Evolutionary conservation across 2,888 invertebrate genomes (phyloP).

Genomic region (Ochlodes sylvanus): DNA sequence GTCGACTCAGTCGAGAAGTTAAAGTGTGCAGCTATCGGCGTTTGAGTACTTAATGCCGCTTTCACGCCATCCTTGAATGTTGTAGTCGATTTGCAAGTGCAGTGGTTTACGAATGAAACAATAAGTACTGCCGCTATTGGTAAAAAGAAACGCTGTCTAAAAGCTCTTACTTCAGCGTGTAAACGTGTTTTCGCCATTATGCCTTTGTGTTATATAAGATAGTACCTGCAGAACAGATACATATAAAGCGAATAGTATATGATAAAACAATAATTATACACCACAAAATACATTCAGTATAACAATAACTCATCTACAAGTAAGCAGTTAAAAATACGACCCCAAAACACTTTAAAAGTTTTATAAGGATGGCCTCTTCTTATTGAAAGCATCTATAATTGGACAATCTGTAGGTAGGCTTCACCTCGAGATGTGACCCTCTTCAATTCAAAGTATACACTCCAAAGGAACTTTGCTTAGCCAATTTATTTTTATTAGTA

Average conservation of each 20-base stretch:
- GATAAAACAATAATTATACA: not conserved
- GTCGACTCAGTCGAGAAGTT: slow-evolving; percentile 55
- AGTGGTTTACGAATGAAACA: slow-evolving; percentile 61
- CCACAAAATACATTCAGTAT: too few relatives aligned
- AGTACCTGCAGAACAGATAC: slow-evolving; percentile 47
- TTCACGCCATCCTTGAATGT: slow-evolving; percentile 55
- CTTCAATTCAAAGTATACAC: slow-evolving; percentile 58
- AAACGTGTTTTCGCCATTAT: slow-evolving; percentile 35
- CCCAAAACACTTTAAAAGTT: slow-evolving; percentile 50
- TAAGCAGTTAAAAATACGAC: slow-evolving; percentile 33
- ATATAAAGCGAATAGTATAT: slow-evolving; percentile 18
- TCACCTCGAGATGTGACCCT: slow-evolving; percentile 72
- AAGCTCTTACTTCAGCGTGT: slow-evolving; percentile 28
- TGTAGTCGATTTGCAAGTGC: slow-evolving; percentile 58
- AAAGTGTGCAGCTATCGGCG: slow-evolving; percentile 54
- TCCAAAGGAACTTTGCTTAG: slow-evolving; percentile 15
- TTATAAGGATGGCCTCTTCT: slow-evolving; percentile 58
- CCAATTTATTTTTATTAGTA: slow-evolving; percentile 13
- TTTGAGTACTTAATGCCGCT: slow-evolving; percentile 60
- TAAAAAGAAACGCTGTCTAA: slow-evolving; percentile 46
- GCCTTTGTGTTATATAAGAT: slow-evolving; percentile 27
- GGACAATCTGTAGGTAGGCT: slow-evolving; percentile 72
- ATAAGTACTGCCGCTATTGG: slow-evolving; percentile 60
- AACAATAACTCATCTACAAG: not conserved
- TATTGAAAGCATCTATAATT: slow-evolving; percentile 74